A percentile compares a stretch with the other conserved stretches of the same genome.
Conservation (phyloP, 1,140 invertebrate species). For the Neomicropteryx cornuta region DNA sequence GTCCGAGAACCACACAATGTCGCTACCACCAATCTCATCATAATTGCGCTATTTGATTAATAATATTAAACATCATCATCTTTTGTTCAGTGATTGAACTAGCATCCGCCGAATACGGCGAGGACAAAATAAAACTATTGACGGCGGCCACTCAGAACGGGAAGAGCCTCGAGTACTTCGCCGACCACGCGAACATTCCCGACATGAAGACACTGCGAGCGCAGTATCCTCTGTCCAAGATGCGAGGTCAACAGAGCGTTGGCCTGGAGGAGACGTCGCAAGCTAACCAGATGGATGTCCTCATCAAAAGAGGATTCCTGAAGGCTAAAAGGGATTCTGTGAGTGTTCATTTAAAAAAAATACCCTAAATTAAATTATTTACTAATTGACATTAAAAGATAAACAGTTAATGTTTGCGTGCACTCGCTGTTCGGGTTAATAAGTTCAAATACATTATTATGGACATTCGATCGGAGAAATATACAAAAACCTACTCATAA, state of each 20-base stretch:
- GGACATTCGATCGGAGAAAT: no score
- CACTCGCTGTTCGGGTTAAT: no score
- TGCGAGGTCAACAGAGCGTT: conserved; percentile 24
- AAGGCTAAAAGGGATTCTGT: conserved; percentile 63
- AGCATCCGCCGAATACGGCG: conserved; percentile 80
- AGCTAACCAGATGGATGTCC: conserved; percentile 56
- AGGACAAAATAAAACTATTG: conserved; percentile 62
- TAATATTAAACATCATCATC: no score
- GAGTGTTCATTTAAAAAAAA: conserved; percentile 19
- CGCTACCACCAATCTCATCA: no score
- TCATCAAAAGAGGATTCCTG: conserved; percentile 55
- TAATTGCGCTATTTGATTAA: no score
- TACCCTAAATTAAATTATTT: conserved; percentile 7
- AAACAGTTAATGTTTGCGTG: no score
- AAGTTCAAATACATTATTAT: no score
- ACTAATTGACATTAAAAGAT: conserved; percentile 13
- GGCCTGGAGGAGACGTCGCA: conserved; percentile 56
- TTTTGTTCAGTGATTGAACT: conserved; percentile 71
- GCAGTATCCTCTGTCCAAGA: conserved; percentile 35
- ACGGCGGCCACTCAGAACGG: conserved; percentile 65
- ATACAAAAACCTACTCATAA: no score
- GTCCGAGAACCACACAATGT: no score
- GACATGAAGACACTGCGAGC: conserved; percentile 44
- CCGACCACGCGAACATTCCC: conserved; percentile 39
- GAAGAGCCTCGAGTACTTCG: conserved; percentile 53